phyloP scores from a whole-genome alignment of 1,140 invertebrate genomes.

The Lucilia sericata region DNA sequence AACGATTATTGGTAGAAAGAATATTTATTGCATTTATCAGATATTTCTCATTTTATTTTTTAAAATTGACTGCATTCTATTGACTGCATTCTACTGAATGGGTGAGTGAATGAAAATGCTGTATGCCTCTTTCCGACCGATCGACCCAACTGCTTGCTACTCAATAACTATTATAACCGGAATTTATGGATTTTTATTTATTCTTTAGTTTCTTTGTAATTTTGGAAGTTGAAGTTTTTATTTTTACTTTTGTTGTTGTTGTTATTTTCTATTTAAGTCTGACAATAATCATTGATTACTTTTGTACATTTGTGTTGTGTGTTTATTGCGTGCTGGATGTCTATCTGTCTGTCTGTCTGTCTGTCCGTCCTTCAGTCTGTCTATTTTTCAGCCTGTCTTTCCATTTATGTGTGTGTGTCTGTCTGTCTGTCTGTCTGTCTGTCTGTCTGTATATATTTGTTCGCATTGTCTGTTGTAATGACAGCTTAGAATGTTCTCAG shows the following conservation, averaged over 20 bases:
- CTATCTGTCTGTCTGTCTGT: neutral
- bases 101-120: neutral
- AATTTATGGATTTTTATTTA: conserved; percentile 32
- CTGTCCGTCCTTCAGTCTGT: neutral
- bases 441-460: conserved; percentile 10
- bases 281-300: conserved; percentile 30
- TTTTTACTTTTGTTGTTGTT: neutral
- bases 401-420: no score
- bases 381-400: neutral
- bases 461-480: conserved; percentile 31
- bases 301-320: conserved; percentile 10
- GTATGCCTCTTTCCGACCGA: neutral
- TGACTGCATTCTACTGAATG: neutral
- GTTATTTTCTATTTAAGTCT: neutral
- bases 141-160: neutral
- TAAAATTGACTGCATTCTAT: no score
- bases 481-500: conserved; percentile 44
- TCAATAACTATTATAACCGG: conserved; percentile 21
- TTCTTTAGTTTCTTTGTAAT: neutral
- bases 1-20: no score
- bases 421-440: neutral
- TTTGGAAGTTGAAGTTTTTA: neutral
- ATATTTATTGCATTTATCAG: no score
- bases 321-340: neutral
- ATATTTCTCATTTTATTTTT: no score